Evolutionary conservation across 2,113 vertebrate species (phyloP).

Genomic region (Mus pahari): DNA sequence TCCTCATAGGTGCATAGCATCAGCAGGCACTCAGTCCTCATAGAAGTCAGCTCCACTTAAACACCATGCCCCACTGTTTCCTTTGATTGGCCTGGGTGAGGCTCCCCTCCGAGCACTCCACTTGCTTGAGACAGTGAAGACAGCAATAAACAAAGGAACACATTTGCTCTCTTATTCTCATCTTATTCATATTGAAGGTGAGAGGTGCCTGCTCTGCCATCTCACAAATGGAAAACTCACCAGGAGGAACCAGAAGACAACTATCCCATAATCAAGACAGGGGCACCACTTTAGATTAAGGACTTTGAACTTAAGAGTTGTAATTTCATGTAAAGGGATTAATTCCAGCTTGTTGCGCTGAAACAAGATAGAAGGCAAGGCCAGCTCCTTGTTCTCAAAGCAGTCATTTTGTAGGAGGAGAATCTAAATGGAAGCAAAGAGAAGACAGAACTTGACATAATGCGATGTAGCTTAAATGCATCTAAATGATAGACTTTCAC

Average conservation of each 20-base stretch:
- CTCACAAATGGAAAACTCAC: not conserved
- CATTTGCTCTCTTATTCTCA: not conserved
- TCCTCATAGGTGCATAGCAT: not conserved
- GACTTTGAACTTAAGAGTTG: constrained; percentile 43
- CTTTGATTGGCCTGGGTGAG: not conserved
- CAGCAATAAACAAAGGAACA: not conserved
- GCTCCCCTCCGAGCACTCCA: not conserved
- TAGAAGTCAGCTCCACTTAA: not conserved
- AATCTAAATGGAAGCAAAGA: constrained; percentile 43
- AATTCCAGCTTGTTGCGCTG: constrained; percentile 35
- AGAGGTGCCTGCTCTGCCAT: not conserved
- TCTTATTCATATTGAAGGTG: not conserved
- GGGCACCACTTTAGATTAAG: not conserved
- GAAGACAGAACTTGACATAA: constrained; percentile 9
- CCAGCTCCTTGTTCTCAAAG: constrained; percentile 27
- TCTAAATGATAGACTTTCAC: constrained; percentile 46
- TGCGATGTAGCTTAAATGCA: not conserved
- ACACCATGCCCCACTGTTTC: not conserved
- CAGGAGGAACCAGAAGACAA: not conserved
- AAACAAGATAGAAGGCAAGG: constrained; percentile 47
- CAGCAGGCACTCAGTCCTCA: not conserved
- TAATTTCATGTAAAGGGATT: constrained; percentile 45
- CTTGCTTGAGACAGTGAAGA: not conserved
- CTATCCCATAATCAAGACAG: not conserved
- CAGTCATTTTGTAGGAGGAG: constrained; percentile 52